phyloP scores from a whole-genome alignment of 2,888 invertebrate species.

The Zeuzera pyrina region DNA sequence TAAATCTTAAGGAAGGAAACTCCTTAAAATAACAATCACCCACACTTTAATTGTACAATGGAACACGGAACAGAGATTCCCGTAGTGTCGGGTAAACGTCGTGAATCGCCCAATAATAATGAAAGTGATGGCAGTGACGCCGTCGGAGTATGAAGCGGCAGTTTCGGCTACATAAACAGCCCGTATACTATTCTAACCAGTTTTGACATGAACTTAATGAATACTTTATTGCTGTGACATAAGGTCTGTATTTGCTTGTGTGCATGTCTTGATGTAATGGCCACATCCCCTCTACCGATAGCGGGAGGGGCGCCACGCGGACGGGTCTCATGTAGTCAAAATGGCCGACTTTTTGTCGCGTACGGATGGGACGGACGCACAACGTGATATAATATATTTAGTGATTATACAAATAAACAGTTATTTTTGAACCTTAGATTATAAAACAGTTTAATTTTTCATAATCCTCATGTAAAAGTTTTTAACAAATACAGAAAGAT shows the following conservation, averaged over 20 bases:
- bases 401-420: too few species aligned
- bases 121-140: constrained; percentile 70
- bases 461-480: too few species aligned
- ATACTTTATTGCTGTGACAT: constrained; percentile 18
- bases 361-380: constrained; percentile 13
- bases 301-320: constrained; percentile 48
- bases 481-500: too few species aligned
- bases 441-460: too few species aligned
- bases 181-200: constrained; percentile 52
- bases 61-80: constrained; percentile 56
- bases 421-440: too few species aligned
- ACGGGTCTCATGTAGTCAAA: constrained; percentile 58
- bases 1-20: constrained; percentile 35
- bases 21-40: constrained; percentile 48
- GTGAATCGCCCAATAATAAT: constrained; percentile 74
- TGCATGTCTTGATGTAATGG: constrained; percentile 24
- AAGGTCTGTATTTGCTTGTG: constrained; percentile 24
- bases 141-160: constrained; percentile 71
- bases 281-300: constrained; percentile 40
- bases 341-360: constrained; percentile 58
- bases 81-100: constrained; percentile 63
- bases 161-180: constrained; percentile 74
- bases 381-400: too few species aligned
- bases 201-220: constrained; percentile 13
- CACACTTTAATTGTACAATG: constrained; percentile 62